Evolutionary conservation across 2,113 vertebrate genomes (phyloP).

Genomic region (Sinocyclocheilus anophthalmus): DNA sequence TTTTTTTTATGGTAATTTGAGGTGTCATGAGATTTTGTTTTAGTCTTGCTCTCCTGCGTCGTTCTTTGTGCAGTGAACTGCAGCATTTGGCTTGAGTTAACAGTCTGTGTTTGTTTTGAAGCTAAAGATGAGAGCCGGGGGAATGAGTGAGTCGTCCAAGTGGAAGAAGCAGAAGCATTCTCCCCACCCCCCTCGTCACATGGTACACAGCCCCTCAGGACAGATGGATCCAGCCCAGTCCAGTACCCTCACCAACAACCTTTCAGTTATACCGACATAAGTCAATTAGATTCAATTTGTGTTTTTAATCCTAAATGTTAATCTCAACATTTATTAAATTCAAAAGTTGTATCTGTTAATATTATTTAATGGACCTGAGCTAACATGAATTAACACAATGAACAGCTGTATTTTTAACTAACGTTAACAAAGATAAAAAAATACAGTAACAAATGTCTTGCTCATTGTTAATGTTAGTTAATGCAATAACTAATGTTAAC

Average conservation of each 20-base stretch:
- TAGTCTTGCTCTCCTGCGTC: neutral
- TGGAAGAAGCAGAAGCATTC: constrained; percentile 98
- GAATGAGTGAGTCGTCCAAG: constrained; percentile 95
- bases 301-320: too few species aligned
- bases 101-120: constrained; percentile 63
- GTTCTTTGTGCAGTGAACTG: neutral
- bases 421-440: too few species aligned
- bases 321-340: too few species aligned
- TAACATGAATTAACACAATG: too few species aligned
- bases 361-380: too few species aligned
- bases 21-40: neutral
- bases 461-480: too few species aligned
- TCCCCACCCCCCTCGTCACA: constrained; percentile 78
- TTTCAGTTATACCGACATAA: constrained; percentile 68
- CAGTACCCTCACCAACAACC: constrained; percentile 72
- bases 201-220: constrained; percentile 67
- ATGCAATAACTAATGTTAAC: too few species aligned
- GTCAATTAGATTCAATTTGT: too few species aligned
- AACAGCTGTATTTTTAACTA: too few species aligned
- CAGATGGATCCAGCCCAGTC: constrained; percentile 67
- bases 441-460: too few species aligned
- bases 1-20: neutral
- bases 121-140: constrained; percentile 98
- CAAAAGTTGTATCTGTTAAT: too few species aligned
- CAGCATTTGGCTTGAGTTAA: neutral